Percentiles rank a stretch among this genome's conserved stretches.
These are phyloP conservation scores for Thysanoteuthis rhombus DNA, from an alignment of 2,888 invertebrate species.

Conservation along the genomic window DNA sequence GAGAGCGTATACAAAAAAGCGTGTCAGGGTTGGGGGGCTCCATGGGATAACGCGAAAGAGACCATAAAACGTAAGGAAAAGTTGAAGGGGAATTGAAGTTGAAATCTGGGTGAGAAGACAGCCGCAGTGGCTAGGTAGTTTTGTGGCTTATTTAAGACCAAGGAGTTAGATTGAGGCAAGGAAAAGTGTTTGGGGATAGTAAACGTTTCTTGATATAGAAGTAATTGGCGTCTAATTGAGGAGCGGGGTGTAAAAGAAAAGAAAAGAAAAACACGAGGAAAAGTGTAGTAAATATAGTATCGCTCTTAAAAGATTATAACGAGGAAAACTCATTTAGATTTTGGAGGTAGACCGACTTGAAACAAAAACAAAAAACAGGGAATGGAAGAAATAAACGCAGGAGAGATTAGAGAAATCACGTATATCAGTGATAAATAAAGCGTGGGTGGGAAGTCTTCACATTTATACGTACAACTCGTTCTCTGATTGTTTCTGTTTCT, in stretches of 20 bases:
- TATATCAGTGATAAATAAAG: too few relatives aligned
- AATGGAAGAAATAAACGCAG: too few relatives aligned
- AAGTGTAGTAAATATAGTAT: neutral
- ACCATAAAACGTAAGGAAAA: neutral
- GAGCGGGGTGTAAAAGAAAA: neutral
- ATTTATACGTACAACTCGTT: too few relatives aligned
- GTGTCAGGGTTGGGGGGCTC: neutral
- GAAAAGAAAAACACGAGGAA: neutral
- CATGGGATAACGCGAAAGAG: neutral
- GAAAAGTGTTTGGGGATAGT: neutral
- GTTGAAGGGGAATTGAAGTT: too few relatives aligned
- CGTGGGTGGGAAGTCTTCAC: too few relatives aligned
- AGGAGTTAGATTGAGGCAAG: neutral
- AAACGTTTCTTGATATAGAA: neutral
- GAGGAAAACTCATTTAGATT: neutral
- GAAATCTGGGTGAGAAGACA: neutral
- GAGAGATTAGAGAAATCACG: too few relatives aligned
- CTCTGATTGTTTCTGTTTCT: too few relatives aligned
- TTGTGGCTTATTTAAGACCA: neutral
- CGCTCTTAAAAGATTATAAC: neutral
- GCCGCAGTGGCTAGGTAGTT: neutral
- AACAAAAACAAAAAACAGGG: neutral
- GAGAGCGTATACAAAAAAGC: neutral
- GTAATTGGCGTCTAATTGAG: neutral
- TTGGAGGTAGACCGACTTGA: neutral